A percentile compares a stretch with the other conserved stretches of the same genome.
Conservation (phyloP, 2,113 vertebrate species). For the Promerops cafer region DNA sequence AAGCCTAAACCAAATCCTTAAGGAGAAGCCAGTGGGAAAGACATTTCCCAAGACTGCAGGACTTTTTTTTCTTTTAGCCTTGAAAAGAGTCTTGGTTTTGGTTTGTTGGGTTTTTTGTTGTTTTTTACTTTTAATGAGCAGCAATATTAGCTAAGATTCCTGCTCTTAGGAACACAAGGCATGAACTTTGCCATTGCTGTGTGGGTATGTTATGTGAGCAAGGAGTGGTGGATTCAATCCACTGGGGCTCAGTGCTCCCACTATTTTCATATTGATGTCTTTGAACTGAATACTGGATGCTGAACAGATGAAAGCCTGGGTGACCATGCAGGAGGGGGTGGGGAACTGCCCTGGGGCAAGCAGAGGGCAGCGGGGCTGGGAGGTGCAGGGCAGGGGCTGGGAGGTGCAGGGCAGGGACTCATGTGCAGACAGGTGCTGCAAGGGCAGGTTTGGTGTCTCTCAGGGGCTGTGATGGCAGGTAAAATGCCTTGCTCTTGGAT, state of each 20-base stretch:
- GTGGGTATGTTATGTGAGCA: background rate
- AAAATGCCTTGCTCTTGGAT: background rate
- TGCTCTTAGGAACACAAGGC: background rate
- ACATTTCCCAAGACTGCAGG: slow-evolving; percentile 8
- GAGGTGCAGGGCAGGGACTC: background rate
- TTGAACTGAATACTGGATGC: background rate
- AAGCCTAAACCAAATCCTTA: slow-evolving; percentile 40
- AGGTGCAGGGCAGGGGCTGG: background rate
- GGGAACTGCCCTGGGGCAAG: rapidly evolving
- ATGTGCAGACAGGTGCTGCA: background rate
- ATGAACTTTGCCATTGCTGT: background rate
- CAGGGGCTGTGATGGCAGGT: background rate
- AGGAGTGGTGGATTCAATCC: background rate
- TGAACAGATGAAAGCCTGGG: background rate
- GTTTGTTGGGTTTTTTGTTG: background rate
- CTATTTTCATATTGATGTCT: background rate
- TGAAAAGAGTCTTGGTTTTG: background rate
- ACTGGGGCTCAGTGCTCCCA: background rate
- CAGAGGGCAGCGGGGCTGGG: rapidly evolving
- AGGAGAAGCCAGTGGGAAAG: slow-evolving; percentile 37
- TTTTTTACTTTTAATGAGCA: background rate
- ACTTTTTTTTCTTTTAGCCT: background rate
- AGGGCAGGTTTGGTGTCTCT: background rate
- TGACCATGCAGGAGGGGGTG: background rate
- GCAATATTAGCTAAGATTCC: background rate